Base-by-base conservation (phyloP, 2,888 invertebrate genomes). In the Gerosis bhagava region DNA sequence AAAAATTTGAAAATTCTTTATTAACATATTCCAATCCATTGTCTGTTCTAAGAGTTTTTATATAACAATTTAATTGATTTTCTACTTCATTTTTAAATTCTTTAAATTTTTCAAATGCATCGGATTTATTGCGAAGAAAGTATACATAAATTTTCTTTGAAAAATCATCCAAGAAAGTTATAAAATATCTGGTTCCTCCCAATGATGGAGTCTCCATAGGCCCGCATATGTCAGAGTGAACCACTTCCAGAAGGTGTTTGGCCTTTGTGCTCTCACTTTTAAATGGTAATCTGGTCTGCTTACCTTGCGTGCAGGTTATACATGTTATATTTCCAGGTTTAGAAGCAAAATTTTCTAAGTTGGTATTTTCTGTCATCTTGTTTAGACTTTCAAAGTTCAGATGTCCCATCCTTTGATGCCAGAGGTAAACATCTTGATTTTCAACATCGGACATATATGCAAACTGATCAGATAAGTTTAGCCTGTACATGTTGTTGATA, bases 361-460 rank as follows among this genome's bases (percentile, higher is more conserved):
- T 6, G 15, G 50, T 44, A 13, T 35, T 45, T 24, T 50, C 49
- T 17, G 19, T 22, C 25, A 55, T 32, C 45, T 52, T 52, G 28
- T 54, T 32, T 12, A 56, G 10, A 37, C 17, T 32, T 3, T 21
- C n/a, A 34, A 52, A 56, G 28, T 60, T 59, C 10, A 57, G 16
- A 15, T 56, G 53, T 1, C 61, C 50, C 51, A 60, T 37, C 29
- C 58, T 25, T 29, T 47, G 49, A 29, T 61, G 57, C 54, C 54
- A 58, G 5, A 50, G 28, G 15, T 13, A 39, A 12, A 7, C 36
- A 48, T 47, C 49, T 19, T 41, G 8, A 24, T 39, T 35, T 10
- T 37, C 21, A 43, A 39, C 32, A 41, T 43, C 44, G 24, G 34
- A 47, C 36, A 37, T 36, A 35, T 37, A 48, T 36, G 49, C 50